Evolutionary conservation across 2,797 vertebrate genomes (phyloP).

Genomic region (Champsocephalus gunnari): DNA sequence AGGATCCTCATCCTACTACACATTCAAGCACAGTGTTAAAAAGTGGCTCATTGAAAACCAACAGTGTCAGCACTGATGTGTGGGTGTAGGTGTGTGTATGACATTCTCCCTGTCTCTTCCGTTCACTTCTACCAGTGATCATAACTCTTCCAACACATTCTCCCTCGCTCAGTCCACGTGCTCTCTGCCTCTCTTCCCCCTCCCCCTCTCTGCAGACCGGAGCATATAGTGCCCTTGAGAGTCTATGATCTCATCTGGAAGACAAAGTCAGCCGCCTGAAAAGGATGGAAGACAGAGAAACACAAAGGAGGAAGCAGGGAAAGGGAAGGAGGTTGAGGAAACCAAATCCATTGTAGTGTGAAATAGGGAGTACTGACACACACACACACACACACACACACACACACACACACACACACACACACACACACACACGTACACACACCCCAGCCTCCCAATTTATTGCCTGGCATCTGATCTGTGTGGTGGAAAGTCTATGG

Average conservation of each 20-base stretch:
- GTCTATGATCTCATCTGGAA: slow-evolving; percentile 56
- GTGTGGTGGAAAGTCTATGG: slow-evolving; percentile 10
- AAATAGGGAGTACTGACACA: slow-evolving; percentile 16
- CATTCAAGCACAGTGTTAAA: too few species aligned
- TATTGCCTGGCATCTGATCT: slow-evolving; percentile 39
- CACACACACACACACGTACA: too few species aligned
- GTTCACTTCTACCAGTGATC: slow-evolving; percentile 19
- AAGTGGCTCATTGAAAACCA: too few species aligned
- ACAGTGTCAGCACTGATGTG: too few species aligned
- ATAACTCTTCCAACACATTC: slow-evolving; percentile 6
- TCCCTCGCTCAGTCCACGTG: not conserved
- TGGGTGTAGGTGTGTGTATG: too few species aligned
- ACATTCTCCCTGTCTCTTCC: slow-evolving; percentile 19
- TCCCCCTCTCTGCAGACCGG: not conserved
- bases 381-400: too few species aligned
- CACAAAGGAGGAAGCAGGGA: not conserved
- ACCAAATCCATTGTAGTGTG: slow-evolving; percentile 48
- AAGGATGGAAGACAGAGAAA: slow-evolving; percentile 24
- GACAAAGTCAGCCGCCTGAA: slow-evolving; percentile 45
- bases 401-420: too few species aligned
- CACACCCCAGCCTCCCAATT: slow-evolving; percentile 4
- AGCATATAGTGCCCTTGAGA: slow-evolving; percentile 51
- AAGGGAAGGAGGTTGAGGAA: slow-evolving; percentile 20
- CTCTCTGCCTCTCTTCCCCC: not conserved
- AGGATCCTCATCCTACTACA: too few species aligned